Base-by-base conservation (phyloP, 2,113 vertebrate genomes). In the Circaetus gallicus region DNA sequence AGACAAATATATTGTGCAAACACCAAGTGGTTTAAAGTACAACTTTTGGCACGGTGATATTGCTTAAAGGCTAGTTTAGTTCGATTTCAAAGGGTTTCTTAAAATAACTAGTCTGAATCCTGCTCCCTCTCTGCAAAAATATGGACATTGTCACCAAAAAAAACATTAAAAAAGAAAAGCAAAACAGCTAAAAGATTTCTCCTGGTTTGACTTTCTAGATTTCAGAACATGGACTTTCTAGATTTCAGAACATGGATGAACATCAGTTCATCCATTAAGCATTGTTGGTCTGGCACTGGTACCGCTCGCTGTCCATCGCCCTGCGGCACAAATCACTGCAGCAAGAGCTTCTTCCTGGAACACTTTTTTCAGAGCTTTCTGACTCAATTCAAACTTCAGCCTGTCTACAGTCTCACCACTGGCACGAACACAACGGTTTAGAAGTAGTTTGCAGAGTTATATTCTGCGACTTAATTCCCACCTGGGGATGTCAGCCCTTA, bases 51-150 rank as follows among this genome's bases (percentile, higher is more conserved):
- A 74, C n/a, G n/a, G 59, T 50, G 47, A 32, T 66, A 26, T 50
- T 94, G 89, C 94, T 90, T 76, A 81, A 83, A 89, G 82, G 76
- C 43, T 86, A 42, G 18, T 89, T 95, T 72, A 82, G 53, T 94
- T 80, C 11, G 36, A 70, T 95, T 78, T 92, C 80, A 86, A 89
- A 86, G 80, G 73, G 38, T 86, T 97, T 97, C 69, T 90, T 52
- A 59, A 63, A 96, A 84, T 74, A 89, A 45, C 15, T 89, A 1
- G 2, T 67, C 72, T 63, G 85, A 70, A 70, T 95, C 63, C n/a
- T 69, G 21, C 12, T 79, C 16, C 29, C 10, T 85, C 34, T 40
- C 29, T 52, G 50, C 43, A 87, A 72, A 86, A 74, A 62, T 65
- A 83, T 31, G 52, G 66, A 38, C 24, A 19, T 13, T 81, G 32